Evolutionary conservation across 2,888 invertebrate species (phyloP).

Genomic region (Entomobrya proxima): DNA sequence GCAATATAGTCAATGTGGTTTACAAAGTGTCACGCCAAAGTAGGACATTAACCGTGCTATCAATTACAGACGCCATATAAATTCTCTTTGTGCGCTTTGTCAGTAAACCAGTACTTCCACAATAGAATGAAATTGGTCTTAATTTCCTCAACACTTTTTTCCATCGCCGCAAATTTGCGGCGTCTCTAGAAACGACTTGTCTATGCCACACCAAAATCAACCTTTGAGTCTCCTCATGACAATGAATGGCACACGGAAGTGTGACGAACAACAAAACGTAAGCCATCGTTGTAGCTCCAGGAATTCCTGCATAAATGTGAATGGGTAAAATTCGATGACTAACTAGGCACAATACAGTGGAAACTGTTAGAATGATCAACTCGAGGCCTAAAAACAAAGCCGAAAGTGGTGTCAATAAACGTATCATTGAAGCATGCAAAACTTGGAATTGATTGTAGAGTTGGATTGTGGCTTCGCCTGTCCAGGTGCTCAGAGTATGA

Average conservation of each 20-base stretch:
- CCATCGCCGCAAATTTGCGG: neutral
- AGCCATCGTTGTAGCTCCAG: constrained; percentile 35
- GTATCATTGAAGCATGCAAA: constrained; percentile 4
- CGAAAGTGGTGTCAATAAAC: neutral
- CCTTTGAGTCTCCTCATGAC: constrained; percentile 46
- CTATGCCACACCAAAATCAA: constrained; percentile 17
- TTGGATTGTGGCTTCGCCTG: neutral
- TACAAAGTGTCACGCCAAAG: neutral
- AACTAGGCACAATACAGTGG: neutral
- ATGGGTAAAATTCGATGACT: constrained; percentile 18
- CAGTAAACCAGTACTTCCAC: neutral
- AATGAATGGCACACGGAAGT: constrained; percentile 38
- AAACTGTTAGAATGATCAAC: constrained; percentile 3
- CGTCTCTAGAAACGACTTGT: neutral
- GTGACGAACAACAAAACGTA: constrained; percentile 12
- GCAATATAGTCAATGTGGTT: neutral
- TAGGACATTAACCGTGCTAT: constrained; percentile 25
- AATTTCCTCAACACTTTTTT: neutral
- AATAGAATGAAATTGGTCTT: constrained; percentile 32
- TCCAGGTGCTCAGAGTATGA: neutral
- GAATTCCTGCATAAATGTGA: constrained; percentile 31
- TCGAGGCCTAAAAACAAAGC: constrained; percentile 32
- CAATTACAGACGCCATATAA: constrained; percentile 20
- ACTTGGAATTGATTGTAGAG: constrained; percentile 4
- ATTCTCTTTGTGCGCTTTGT: neutral